These are phyloP conservation scores for Galeruca laticollis DNA, from an alignment of 2,888 invertebrate species.

Conservation along the genomic window DNA sequence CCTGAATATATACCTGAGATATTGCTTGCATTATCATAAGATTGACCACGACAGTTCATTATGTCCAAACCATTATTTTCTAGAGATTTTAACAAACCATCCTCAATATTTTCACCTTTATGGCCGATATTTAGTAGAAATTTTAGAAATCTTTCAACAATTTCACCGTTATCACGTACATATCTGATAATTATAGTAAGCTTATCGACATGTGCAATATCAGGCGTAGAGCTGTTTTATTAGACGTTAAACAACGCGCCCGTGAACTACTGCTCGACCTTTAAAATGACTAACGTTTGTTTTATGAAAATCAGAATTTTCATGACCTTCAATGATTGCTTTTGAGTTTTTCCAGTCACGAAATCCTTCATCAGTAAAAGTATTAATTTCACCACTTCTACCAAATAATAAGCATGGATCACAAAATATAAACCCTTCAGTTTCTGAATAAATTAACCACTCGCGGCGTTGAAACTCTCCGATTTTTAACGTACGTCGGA, in stretches of 20 bases:
- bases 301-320: conserved; percentile 13
- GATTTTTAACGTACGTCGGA: conserved; percentile 3
- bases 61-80: neutral
- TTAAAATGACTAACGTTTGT: conserved; percentile 9
- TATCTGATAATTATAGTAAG: neutral
- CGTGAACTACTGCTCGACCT: neutral
- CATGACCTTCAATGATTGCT: neutral
- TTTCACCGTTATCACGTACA: neutral
- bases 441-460: conserved; percentile 6
- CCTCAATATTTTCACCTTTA: neutral
- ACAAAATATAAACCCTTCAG: neutral
- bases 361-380: conserved; percentile 12
- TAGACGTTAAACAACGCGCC: conserved; percentile 10
- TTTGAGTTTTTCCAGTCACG: conserved; percentile 9
- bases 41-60: neutral
- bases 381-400: conserved; percentile 2
- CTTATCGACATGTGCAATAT: neutral
- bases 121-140: neutral
- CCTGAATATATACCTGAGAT: neutral
- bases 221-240: conserved; percentile 10
- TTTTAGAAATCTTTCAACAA: neutral
- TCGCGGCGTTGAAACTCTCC: neutral
- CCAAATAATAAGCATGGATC: conserved; percentile 3
- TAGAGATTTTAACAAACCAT: neutral
- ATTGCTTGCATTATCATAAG: neutral